phyloP scores from a whole-genome alignment of 2,888 invertebrate genomes.

The Athalia cordata region DNA sequence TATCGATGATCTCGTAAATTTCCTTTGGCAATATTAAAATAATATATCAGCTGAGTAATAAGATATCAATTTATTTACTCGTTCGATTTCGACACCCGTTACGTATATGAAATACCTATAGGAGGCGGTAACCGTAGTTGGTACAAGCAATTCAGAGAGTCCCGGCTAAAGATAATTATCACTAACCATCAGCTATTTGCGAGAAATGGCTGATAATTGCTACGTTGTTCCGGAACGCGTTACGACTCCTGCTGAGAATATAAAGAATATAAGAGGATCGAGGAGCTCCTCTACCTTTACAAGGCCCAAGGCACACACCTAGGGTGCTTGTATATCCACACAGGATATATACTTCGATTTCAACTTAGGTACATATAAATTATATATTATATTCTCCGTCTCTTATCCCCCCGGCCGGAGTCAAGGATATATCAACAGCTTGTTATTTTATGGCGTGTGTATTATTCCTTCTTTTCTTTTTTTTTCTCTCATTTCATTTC shows the following conservation, averaged over 20 bases:
- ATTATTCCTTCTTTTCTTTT: too few relatives aligned
- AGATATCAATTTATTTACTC: not conserved
- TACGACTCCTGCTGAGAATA: slow-evolving; percentile 23
- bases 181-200: slow-evolving; percentile 74
- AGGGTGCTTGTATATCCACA: slow-evolving; percentile 2
- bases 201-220: slow-evolving; percentile 74
- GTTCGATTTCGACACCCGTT: slow-evolving; percentile 33
- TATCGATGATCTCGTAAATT: too few relatives aligned
- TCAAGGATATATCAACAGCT: too few relatives aligned
- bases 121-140: slow-evolving; percentile 37
- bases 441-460: too few relatives aligned
- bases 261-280: not conserved
- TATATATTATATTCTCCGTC: too few relatives aligned
- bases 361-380: too few relatives aligned
- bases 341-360: not conserved
- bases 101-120: slow-evolving; percentile 30
- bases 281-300: not conserved
- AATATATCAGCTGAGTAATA: not conserved
- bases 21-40: too few relatives aligned
- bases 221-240: slow-evolving; percentile 68
- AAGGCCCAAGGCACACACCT: slow-evolving; percentile 21
- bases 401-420: too few relatives aligned
- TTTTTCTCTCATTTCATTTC: not conserved
- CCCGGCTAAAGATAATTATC: slow-evolving; percentile 70
- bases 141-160: slow-evolving; percentile 37